These are phyloP conservation scores for Stenurella melanura DNA, from an alignment of 2,888 invertebrate species.

Conservation along the genomic window DNA sequence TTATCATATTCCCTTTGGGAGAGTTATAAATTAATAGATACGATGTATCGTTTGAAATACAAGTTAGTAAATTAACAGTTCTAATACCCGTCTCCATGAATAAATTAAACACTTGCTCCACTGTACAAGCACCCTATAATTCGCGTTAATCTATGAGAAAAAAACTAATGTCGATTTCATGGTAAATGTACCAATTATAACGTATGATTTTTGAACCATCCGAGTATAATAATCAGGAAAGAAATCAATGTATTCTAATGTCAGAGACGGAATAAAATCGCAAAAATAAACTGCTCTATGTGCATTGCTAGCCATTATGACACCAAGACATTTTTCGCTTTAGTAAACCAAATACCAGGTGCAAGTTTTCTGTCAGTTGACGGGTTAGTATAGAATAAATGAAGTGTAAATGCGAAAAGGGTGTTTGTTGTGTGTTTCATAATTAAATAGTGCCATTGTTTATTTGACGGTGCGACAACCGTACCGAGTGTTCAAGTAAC, in stretches of 20 bases:
- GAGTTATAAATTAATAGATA: slow-evolving; percentile 4
- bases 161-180: slow-evolving; percentile 7
- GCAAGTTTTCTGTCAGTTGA: slow-evolving; percentile 35
- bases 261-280: slow-evolving; percentile 4
- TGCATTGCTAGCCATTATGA: slow-evolving; percentile 20
- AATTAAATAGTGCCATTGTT: slow-evolving; percentile 40
- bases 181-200: not conserved
- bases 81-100: slow-evolving; percentile 4
- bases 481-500: slow-evolving; percentile 18
- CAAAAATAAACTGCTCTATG: slow-evolving; percentile 25
- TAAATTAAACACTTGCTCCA: slow-evolving; percentile 22
- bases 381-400: slow-evolving; percentile 33
- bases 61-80: slow-evolving; percentile 21
- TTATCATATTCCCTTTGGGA: not conserved
- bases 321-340: slow-evolving; percentile 20
- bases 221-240: slow-evolving; percentile 10
- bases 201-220: slow-evolving; percentile 12
- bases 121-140: not conserved
- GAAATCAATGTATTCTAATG: slow-evolving; percentile 22
- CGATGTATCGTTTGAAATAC: slow-evolving; percentile 13
- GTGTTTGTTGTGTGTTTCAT: slow-evolving; percentile 34
- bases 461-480: slow-evolving; percentile 24
- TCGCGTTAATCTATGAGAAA: not conserved
- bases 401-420: slow-evolving; percentile 30
- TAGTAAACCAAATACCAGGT: slow-evolving; percentile 39